A percentile compares a stretch with the other conserved stretches of the same genome.
These are phyloP conservation scores for Neodiprion pinetum DNA, from an alignment of 1,140 invertebrate genomes.

Conservation along the genomic window DNA sequence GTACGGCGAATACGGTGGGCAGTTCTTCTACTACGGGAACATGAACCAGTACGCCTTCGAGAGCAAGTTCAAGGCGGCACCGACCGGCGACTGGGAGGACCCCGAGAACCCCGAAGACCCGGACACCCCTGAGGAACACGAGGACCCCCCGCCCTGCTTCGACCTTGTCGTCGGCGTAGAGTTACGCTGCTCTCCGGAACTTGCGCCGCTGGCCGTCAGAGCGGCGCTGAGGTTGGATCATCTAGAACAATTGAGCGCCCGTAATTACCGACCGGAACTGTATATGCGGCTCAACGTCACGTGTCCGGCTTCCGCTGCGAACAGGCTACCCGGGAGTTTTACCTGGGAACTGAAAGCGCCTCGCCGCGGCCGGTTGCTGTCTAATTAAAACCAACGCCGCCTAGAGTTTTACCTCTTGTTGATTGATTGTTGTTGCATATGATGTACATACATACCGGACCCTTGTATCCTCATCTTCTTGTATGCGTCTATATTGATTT, in stretches of 20 bases:
- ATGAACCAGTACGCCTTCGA: slow-evolving; percentile 57
- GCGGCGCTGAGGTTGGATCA: slow-evolving; percentile 40
- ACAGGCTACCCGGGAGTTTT: slow-evolving; percentile 49
- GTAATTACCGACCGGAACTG: slow-evolving; percentile 37
- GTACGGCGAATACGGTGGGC: slow-evolving; percentile 54
- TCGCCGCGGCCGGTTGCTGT: slow-evolving; percentile 7
- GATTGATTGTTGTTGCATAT: background rate
- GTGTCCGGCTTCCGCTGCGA: slow-evolving; percentile 46
- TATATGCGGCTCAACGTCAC: slow-evolving; percentile 44
- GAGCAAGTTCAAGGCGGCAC: slow-evolving; percentile 39
- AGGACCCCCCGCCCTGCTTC: slow-evolving; percentile 30
- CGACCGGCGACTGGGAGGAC: slow-evolving; percentile 18
- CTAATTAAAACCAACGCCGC: background rate
- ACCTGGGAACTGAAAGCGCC: slow-evolving; percentile 45
- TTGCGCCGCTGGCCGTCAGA: slow-evolving; percentile 48
- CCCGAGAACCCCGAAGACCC: slow-evolving; percentile 15
- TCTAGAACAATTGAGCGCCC: slow-evolving; percentile 33
- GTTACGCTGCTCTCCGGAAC: slow-evolving; percentile 51
- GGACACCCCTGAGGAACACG: slow-evolving; percentile 17
- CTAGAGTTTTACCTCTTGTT: background rate
- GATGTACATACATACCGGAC: background rate
- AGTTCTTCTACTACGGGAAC: slow-evolving; percentile 56
- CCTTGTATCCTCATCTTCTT: slow-evolving; percentile 5
- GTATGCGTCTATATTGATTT: slow-evolving; percentile 6
- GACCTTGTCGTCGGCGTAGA: slow-evolving; percentile 47